These are phyloP conservation scores for Scaptomyza flava DNA, from an alignment of 2,888 invertebrate species.

Conservation along the genomic window DNA sequence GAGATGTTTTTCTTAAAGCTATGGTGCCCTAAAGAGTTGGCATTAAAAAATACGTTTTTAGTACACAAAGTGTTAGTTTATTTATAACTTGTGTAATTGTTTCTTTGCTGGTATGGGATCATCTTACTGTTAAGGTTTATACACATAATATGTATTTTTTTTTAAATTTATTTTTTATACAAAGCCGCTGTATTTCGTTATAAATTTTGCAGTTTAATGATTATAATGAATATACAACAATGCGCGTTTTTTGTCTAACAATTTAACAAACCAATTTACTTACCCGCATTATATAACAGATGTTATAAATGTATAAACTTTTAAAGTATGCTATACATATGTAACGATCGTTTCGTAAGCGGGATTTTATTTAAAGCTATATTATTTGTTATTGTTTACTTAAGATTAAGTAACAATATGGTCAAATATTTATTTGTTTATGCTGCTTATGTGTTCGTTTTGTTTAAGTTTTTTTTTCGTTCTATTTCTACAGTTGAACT, in stretches of 20 bases:
- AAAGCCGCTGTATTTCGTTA: constrained; percentile 17
- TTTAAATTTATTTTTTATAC: constrained; percentile 10
- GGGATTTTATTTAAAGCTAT: constrained; percentile 6
- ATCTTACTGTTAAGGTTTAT: constrained; percentile 39
- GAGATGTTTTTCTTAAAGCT: too few relatives aligned
- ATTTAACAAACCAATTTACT: constrained; percentile 6
- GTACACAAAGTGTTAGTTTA: constrained; percentile 4
- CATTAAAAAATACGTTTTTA: not conserved
- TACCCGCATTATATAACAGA: constrained; percentile 6
- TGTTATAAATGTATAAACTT: not conserved
- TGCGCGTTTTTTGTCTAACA: constrained; percentile 4
- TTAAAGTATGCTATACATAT: constrained; percentile 8
- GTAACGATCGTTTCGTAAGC: constrained; percentile 20
- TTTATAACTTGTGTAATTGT: not conserved
- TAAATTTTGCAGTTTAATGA: constrained; percentile 16
- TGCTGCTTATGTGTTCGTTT: constrained; percentile 4
- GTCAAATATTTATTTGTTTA: constrained; percentile 25
- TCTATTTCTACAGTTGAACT: constrained; percentile 38
- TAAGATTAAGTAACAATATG: constrained; percentile 45
- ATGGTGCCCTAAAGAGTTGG: too few relatives aligned
- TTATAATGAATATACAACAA: constrained; percentile 15
- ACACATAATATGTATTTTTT: constrained; percentile 29
- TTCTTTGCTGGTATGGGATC: constrained; percentile 50
- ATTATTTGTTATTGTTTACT: constrained; percentile 16
- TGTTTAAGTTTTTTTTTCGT: constrained; percentile 6